These are phyloP conservation scores for Lypha dubia DNA, from an alignment of 2,888 invertebrate genomes.

Conservation along the genomic window DNA sequence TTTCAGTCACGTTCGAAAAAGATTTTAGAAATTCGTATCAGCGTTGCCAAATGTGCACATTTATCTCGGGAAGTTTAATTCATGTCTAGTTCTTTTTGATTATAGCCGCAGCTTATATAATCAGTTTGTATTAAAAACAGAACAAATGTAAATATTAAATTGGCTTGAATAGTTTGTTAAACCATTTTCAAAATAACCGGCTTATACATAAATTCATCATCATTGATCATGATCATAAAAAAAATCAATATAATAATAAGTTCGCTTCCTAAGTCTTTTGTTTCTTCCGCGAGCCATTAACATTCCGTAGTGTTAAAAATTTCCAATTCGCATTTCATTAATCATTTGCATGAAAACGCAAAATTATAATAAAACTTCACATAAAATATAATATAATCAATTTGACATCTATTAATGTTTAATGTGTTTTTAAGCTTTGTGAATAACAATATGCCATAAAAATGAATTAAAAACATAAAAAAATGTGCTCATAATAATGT, in stretches of 20 bases:
- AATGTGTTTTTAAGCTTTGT: conserved; percentile 46
- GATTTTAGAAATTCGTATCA: too few species aligned
- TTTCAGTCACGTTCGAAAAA: too few species aligned
- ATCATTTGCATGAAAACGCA: conserved; percentile 22
- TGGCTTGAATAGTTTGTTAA: too few species aligned
- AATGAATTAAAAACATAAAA: not conserved
- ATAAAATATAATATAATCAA: conserved; percentile 44
- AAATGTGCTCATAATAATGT: too few species aligned
- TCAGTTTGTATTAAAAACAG: too few species aligned
- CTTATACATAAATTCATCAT: not conserved
- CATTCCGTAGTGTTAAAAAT: not conserved
- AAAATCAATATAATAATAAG: conserved; percentile 1
- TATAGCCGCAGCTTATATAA: too few species aligned
- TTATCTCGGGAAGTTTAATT: too few species aligned
- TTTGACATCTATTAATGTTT: conserved; percentile 64
- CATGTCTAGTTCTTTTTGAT: too few species aligned
- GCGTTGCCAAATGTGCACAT: too few species aligned
- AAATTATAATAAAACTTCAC: not conserved
- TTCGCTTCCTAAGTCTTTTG: conserved; percentile 54
- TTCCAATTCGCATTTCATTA: conserved; percentile 26
- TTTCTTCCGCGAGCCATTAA: conserved; percentile 8
- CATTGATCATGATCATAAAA: conserved; percentile 13
- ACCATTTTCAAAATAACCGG: conserved; percentile 1
- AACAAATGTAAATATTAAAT: not conserved
- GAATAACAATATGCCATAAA: not conserved